Evolutionary conservation across 2,113 vertebrate species (phyloP).

Genomic region (Tragelaphus buxtoni): DNA sequence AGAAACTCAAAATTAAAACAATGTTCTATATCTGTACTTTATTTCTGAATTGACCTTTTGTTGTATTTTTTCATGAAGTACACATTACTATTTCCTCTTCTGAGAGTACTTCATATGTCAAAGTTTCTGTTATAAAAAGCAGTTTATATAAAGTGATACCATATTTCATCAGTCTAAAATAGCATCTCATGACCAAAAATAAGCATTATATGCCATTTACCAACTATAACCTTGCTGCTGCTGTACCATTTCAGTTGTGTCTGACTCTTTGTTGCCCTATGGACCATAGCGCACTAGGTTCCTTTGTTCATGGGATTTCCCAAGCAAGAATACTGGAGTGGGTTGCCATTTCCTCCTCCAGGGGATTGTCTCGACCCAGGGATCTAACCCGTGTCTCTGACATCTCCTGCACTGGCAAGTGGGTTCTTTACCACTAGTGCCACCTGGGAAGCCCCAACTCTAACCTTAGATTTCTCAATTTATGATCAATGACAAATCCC

Average conservation of each 20-base stretch:
- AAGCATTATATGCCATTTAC: neutral
- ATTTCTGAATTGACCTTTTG: neutral
- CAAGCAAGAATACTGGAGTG: neutral
- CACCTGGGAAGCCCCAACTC: neutral
- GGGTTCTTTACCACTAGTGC: neutral
- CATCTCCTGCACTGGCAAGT: neutral
- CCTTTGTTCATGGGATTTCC: neutral
- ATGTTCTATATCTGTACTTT: neutral
- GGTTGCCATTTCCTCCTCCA: neutral
- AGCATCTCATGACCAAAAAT: neutral
- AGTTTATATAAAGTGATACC: neutral
- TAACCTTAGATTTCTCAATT: neutral
- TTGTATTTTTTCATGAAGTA: neutral
- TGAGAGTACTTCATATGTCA: neutral
- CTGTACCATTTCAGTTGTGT: neutral
- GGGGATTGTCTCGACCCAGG: neutral
- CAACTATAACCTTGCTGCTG: neutral
- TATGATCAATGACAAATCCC: neutral
- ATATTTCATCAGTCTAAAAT: neutral
- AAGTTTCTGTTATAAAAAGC: neutral
- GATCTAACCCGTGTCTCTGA: neutral
- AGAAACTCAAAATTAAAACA: slow-evolving; percentile 6
- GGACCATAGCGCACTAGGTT: rapidly evolving
- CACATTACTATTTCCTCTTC: neutral
- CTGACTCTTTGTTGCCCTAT: neutral